Evolutionary conservation across 1,140 invertebrate species (phyloP).

Genomic region (Scaptomyza graminum): DNA sequence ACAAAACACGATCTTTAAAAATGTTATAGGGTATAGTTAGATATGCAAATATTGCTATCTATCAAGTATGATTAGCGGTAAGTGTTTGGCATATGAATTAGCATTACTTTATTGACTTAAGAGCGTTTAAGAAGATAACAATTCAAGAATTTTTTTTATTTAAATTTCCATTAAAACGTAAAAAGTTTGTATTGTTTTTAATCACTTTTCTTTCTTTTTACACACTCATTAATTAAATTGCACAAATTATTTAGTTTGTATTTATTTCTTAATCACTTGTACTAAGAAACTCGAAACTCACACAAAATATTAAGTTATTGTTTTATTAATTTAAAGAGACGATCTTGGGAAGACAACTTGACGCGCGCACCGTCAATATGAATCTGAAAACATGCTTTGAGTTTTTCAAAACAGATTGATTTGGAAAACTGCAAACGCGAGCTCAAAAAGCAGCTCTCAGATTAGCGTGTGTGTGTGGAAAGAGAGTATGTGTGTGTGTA

Average conservation of each 20-base stretch:
- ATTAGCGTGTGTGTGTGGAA: constrained; percentile 13
- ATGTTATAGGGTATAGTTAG: neutral
- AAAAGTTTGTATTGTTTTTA: neutral
- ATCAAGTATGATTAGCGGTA: constrained; percentile 8
- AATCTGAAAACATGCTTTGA: constrained; percentile 69
- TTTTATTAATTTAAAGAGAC: constrained; percentile 1
- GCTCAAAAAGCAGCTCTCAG: constrained; percentile 11
- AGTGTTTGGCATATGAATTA: constrained; percentile 14
- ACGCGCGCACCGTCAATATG: constrained; percentile 68
- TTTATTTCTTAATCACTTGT: neutral
- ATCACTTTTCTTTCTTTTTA: neutral
- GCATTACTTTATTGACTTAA: neutral
- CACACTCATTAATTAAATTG: neutral
- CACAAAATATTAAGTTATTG: neutral
- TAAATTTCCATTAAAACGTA: neutral
- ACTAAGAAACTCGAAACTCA: neutral
- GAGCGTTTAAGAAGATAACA: neutral
- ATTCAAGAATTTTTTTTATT: neutral
- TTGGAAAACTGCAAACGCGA: constrained; percentile 53
- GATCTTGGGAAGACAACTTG: constrained; percentile 49
- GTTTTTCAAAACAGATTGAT: constrained; percentile 70
- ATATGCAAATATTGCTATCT: constrained; percentile 5
- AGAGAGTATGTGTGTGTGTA: neutral
- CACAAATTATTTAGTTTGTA: neutral
- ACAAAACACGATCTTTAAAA: neutral